Base-by-base conservation (phyloP, 2,888 invertebrate species). In the Cerastis rubricosa region DNA sequence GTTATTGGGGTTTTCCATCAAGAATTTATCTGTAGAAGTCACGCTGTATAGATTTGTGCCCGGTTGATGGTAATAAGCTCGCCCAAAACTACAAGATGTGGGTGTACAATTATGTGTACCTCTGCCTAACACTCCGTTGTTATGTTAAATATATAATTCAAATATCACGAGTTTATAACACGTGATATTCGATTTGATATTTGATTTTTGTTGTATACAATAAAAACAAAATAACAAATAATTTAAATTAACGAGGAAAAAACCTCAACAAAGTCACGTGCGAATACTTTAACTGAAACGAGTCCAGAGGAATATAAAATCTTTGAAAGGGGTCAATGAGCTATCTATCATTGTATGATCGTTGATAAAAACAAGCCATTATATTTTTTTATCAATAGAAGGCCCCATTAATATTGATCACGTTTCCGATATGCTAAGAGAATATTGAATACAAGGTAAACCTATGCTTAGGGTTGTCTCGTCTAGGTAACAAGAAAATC, bases 381-480 rank as follows among this genome's bases (percentile, higher is more conserved):
- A 19, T 66, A n/a, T 54, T 35, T 17, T 64, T 72, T 75, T 63
- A 65, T 54, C 19, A 51, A 67, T 57, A 65, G 85, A 66, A 72
- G 71, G 54, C 40, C 14, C 59, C 78, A 71, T 65, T 65, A 67
- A 61, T 69, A 80, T 72, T 83, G 69, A 70, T 57, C 81, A 76
- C 57, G 82, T 77, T 74, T 71, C 63, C 66, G 70, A 67, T 76
- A 67, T 74, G 74, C 85, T 77, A 17, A 35, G 43, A 73, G 82
- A 81, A 84, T 85, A 84, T 85, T 74, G 45, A 77, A 74, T 71
- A 77, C 82, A 85, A 81, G 85, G 83, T 68, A 69, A 81, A 68
- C 29, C 25, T 57, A 64, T 70, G 7, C 11, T 1, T 81, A 85
- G 77, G 82, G 83, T 59, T 77, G 78, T n/a, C 8, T 19, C 0